Percentiles rank a stretch among this genome's conserved stretches.
Conservation (phyloP, 2,888 invertebrate species). For the Pristionchus mayeri region DNA sequence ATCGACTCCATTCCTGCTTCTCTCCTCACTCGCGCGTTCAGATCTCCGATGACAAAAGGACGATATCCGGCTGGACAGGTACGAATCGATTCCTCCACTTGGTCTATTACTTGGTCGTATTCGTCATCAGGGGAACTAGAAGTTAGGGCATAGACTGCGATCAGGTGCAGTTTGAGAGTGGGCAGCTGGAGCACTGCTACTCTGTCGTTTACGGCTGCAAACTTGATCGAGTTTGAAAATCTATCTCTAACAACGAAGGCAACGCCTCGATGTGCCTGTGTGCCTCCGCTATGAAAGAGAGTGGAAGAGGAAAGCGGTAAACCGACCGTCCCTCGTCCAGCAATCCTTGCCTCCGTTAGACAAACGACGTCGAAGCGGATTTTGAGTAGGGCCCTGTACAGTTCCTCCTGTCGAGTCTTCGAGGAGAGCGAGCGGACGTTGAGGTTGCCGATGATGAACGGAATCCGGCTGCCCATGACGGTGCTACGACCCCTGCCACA, state of each 20-base stretch:
- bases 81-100: not conserved
- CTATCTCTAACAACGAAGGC: conserved; percentile 2
- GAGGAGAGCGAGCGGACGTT: conserved; percentile 25
- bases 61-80: not conserved
- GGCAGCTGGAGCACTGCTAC: not conserved
- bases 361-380: conserved; percentile 1
- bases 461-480: not conserved
- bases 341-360: not conserved
- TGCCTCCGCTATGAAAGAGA: conserved; percentile 5
- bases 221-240: not conserved
- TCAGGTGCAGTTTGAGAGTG: not conserved
- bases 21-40: too few species aligned
- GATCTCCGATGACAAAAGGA: not conserved
- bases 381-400: not conserved
- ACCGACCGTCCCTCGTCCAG: not conserved
- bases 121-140: not conserved
- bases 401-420: not conserved
- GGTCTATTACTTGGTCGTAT: not conserved
- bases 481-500: too few species aligned
- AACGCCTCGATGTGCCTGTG: not conserved
- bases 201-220: not conserved
- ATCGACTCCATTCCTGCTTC: not conserved
- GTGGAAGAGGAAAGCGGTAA: not conserved
- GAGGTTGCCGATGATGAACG: conserved; percentile 7
- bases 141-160: not conserved